Conservation (phyloP, 2,888 invertebrate genomes). For the Homarus gammarus region DNA sequence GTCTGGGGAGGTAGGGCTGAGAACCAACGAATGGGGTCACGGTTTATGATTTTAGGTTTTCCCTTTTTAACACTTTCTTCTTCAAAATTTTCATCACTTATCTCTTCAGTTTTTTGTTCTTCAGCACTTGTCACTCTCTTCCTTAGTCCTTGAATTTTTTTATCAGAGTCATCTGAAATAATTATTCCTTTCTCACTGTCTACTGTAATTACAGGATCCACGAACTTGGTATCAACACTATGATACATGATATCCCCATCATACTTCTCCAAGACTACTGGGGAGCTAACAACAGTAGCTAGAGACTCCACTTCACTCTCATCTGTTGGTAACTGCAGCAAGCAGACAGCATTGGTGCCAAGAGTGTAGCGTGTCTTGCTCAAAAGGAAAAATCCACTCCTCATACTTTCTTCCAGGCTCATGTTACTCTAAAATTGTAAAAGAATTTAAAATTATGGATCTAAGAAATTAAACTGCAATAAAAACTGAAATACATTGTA, state of each 20-base stretch:
- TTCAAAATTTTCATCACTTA: not conserved
- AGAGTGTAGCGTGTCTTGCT: conserved; percentile 70
- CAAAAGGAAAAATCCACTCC: conserved; percentile 67
- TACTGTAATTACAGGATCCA: conserved; percentile 39
- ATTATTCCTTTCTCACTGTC: not conserved
- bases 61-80: not conserved
- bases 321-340: conserved; percentile 62
- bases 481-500: too few species aligned
- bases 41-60: conserved; percentile 28
- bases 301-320: conserved; percentile 50
- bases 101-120: not conserved
- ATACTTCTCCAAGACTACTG: conserved; percentile 37
- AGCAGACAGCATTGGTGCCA: conserved; percentile 68
- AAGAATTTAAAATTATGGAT: too few species aligned
- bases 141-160: not conserved
- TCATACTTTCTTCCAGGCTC: conserved; percentile 55
- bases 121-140: conserved; percentile 6
- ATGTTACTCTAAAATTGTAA: conserved; percentile 39
- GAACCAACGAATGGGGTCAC: conserved; percentile 73
- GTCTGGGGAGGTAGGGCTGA: conserved; percentile 68
- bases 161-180: not conserved
- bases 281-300: conserved; percentile 22
- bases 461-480: too few species aligned
- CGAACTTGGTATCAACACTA: conserved; percentile 38
- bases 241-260: conserved; percentile 53